Conservation (phyloP, 2,888 invertebrate genomes). For the Trissoscelio sp. region DNA sequence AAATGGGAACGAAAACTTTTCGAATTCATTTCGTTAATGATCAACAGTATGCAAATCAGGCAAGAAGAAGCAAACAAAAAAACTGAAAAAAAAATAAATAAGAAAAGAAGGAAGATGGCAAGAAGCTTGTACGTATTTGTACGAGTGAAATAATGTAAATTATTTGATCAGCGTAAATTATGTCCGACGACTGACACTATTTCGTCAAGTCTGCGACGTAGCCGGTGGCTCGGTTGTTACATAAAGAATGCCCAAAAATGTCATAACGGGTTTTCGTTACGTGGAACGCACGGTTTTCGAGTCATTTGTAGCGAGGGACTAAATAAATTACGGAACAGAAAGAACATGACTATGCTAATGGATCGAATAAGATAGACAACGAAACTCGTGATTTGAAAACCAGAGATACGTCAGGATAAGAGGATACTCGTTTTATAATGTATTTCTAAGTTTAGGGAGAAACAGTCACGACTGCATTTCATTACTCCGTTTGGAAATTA, state of each 20-base stretch:
- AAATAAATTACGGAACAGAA: conserved; percentile 63
- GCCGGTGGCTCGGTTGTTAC: conserved; percentile 45
- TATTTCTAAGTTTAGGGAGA: conserved; percentile 62
- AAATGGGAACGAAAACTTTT: conserved; percentile 32
- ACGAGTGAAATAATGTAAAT: conserved; percentile 9
- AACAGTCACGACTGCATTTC: conserved; percentile 56
- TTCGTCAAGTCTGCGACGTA: conserved; percentile 43
- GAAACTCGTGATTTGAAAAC: conserved; percentile 63
- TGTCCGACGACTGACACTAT: conserved; percentile 45
- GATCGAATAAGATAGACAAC: conserved; percentile 62
- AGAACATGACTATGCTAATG: conserved; percentile 66
- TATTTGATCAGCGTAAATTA: conserved; percentile 40
- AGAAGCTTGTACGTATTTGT: conserved; percentile 17
- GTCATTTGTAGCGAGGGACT: conserved; percentile 50
- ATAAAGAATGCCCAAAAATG: conserved; percentile 61
- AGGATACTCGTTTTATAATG: conserved; percentile 45
- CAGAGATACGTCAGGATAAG: conserved; percentile 65
- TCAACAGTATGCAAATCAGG: conserved; percentile 30
- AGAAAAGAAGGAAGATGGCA: neutral
- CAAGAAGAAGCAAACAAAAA: neutral
- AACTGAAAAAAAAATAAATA: neutral
- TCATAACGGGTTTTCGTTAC: conserved; percentile 52
- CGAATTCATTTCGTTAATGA: conserved; percentile 26
- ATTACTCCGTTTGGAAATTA: conserved; percentile 52
- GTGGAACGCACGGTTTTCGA: conserved; percentile 49